A percentile compares a stretch with the other conserved stretches of the same genome.
These are phyloP conservation scores for Odiellus spinosus DNA, from an alignment of 2,888 invertebrate genomes.

Conservation along the genomic window DNA sequence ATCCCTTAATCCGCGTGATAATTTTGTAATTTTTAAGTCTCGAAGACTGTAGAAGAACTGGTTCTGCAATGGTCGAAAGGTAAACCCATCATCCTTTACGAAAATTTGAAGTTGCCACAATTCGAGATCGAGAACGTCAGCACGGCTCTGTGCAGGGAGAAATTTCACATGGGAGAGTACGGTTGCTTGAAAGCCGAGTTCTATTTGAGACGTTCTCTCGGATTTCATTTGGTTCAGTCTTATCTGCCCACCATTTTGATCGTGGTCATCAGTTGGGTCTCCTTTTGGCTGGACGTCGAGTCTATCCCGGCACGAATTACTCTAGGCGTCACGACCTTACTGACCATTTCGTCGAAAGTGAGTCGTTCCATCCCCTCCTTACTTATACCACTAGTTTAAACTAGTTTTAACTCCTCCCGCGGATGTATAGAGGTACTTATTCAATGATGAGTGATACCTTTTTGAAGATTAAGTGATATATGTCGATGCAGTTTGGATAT, in stretches of 20 bases:
- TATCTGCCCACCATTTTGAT: conserved; percentile 27
- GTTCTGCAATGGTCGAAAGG: conserved; percentile 22
- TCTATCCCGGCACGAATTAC: conserved; percentile 27
- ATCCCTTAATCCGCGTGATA: no score
- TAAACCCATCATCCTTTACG: conserved; percentile 24
- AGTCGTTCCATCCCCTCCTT: conserved; percentile 6
- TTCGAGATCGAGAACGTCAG: conserved; percentile 23
- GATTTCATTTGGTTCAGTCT: conserved; percentile 26
- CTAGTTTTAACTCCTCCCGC: not conserved
- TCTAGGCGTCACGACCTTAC: conserved; percentile 26
- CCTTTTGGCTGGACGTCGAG: conserved; percentile 27
- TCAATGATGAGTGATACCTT: not conserved
- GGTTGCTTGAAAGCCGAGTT: conserved; percentile 25
- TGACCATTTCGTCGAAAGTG: conserved; percentile 25
- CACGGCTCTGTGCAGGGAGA: conserved; percentile 21
- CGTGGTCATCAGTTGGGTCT: conserved; percentile 27
- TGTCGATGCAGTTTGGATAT: no score
- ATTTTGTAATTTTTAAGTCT: conserved; percentile 21
- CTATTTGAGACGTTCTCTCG: conserved; percentile 22
- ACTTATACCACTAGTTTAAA: not conserved
- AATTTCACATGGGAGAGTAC: conserved; percentile 24
- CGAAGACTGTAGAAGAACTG: conserved; percentile 25
- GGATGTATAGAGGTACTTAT: not conserved
- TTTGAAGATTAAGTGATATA: no score
- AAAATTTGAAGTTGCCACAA: conserved; percentile 25